Percentiles rank a stretch among this genome's conserved stretches.
These are phyloP conservation scores for Camponotus vicinus DNA, from an alignment of 1,140 invertebrate genomes.

Conservation along the genomic window DNA sequence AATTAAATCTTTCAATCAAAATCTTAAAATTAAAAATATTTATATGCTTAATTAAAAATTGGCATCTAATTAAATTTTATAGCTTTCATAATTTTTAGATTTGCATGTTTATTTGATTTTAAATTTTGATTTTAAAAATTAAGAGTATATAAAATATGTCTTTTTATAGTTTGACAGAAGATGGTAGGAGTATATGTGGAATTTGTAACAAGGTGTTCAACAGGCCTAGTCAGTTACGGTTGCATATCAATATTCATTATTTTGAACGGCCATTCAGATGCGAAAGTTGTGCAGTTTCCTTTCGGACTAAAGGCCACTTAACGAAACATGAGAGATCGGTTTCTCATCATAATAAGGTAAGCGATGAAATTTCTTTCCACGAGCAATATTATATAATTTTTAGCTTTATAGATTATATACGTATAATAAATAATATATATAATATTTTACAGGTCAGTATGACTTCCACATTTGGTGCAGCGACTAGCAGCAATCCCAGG, in stretches of 20 bases:
- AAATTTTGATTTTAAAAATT: conserved; percentile 60
- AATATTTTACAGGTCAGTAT: conserved; percentile 87
- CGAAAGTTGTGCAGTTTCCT: conserved; percentile 96
- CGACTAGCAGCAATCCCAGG: conserved; percentile 95
- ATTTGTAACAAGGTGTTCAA: conserved; percentile 97
- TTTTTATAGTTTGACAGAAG: conserved; percentile 88
- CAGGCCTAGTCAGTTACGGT: conserved; percentile 94
- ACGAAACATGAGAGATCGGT: conserved; percentile 96
- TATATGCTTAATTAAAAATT: too few species aligned
- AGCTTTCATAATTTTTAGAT: not conserved
- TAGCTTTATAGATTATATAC: not conserved
- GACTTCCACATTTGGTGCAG: conserved; percentile 94
- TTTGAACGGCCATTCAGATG: conserved; percentile 97
- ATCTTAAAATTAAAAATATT: too few species aligned
- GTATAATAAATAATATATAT: too few species aligned
- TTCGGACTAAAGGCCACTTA: conserved; percentile 96
- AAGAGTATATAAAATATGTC: conserved; percentile 62
- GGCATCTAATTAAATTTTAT: too few species aligned
- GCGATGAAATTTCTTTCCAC: conserved; percentile 18
- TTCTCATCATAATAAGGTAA: conserved; percentile 96
- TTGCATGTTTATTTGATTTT: not conserved
- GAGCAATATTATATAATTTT: not conserved
- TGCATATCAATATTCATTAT: conserved; percentile 98
- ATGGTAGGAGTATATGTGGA: conserved; percentile 93
- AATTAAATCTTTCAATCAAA: too few species aligned